A percentile compares a stretch with the other conserved stretches of the same genome.
Conservation (phyloP, 2,888 invertebrate genomes). For the Entomobrya multifasciata region DNA sequence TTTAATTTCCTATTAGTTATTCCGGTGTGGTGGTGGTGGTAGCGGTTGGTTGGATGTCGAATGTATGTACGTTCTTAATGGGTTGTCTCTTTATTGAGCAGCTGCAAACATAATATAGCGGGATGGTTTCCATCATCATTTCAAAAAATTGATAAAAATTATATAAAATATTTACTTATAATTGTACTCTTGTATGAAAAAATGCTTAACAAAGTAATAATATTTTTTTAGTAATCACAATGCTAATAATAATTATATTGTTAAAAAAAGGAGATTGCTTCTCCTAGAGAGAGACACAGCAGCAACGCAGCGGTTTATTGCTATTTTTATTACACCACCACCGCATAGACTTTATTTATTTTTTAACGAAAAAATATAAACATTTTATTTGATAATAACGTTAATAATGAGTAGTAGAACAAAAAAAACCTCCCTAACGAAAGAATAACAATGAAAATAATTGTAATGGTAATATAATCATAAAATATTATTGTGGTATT, state of each 20-base stretch:
- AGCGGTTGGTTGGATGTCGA: background rate
- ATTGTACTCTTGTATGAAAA: background rate
- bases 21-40: slow-evolving; percentile 28
- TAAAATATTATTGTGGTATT: slow-evolving; percentile 38
- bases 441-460: background rate
- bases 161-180: background rate
- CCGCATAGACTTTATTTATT: slow-evolving; percentile 31
- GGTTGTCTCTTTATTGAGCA: slow-evolving; percentile 14
- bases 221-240: slow-evolving; percentile 43
- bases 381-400: slow-evolving; percentile 25
- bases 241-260: background rate
- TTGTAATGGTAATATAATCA: slow-evolving; percentile 14
- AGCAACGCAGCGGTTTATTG: slow-evolving; percentile 10
- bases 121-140: slow-evolving; percentile 17
- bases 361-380: too few relatives aligned
- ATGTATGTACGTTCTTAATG: slow-evolving; percentile 17
- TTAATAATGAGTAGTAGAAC: slow-evolving; percentile 36
- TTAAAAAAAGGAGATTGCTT: too few relatives aligned
- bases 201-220: slow-evolving; percentile 43
- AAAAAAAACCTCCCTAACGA: slow-evolving; percentile 3
- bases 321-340: slow-evolving; percentile 37
- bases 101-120: background rate
- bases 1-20: slow-evolving; percentile 52
- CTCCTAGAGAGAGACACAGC: too few relatives aligned
- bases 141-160: slow-evolving; percentile 37